Evolutionary conservation across 2,888 invertebrate genomes (phyloP).

Genomic region (Pecten maximus): DNA sequence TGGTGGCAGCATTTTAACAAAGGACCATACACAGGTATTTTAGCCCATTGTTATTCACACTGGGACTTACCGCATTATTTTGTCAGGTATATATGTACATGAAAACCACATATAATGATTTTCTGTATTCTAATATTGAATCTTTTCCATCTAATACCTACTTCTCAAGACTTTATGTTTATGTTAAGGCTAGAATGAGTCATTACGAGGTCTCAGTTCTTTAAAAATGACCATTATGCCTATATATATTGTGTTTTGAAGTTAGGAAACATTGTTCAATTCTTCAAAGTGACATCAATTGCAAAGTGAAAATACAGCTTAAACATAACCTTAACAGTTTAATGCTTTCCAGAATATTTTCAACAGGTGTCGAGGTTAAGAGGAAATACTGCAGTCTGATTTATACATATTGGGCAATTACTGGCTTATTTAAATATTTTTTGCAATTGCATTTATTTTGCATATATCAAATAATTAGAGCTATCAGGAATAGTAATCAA

Average conservation of each 20-base stretch:
- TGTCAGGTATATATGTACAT: conserved; percentile 14
- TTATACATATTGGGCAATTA: too few species aligned
- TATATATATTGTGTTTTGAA: neutral
- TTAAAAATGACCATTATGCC: neutral
- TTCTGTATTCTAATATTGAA: conserved; percentile 16
- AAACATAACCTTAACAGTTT: neutral
- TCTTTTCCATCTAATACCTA: neutral
- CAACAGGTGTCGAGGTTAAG: neutral
- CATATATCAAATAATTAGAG: too few species aligned
- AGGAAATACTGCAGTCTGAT: neutral
- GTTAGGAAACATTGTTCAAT: neutral
- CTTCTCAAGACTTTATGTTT: neutral
- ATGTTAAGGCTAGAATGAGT: neutral
- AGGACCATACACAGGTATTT: neutral
- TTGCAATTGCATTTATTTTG: too few species aligned
- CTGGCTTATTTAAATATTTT: too few species aligned
- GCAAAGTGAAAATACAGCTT: too few species aligned
- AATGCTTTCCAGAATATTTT: neutral
- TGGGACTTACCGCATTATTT: neutral
- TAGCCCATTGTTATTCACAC: neutral
- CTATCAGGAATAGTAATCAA: too few species aligned
- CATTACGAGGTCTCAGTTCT: neutral
- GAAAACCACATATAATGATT: conserved; percentile 20
- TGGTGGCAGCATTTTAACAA: neutral
- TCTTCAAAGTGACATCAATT: neutral